These are phyloP conservation scores for Alaudala cheleensis DNA, from an alignment of 2,113 vertebrate genomes.

Conservation along the genomic window DNA sequence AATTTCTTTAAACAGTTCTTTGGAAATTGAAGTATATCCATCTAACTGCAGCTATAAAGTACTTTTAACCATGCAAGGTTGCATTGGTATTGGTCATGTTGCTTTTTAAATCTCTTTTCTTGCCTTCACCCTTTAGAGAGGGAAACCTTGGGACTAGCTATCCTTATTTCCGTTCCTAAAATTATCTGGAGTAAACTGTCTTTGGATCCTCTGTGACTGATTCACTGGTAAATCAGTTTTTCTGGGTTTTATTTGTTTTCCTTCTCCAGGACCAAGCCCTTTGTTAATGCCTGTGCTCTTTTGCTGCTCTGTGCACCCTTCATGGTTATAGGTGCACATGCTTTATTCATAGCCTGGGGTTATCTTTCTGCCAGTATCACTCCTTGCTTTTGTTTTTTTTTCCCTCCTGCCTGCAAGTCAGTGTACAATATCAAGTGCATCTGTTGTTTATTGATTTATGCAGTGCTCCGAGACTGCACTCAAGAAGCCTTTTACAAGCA, in stretches of 20 bases:
- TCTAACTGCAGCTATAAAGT: neutral
- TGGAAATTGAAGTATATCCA: neutral
- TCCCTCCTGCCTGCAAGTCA: slow-evolving; percentile 10
- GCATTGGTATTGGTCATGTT: neutral
- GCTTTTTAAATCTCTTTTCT: neutral
- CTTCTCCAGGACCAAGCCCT: neutral
- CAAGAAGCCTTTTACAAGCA: slow-evolving; percentile 34
- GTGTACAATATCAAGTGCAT: slow-evolving; percentile 19
- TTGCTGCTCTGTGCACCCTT: neutral
- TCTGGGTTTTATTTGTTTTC: neutral
- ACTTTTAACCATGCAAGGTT: neutral
- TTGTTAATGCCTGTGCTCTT: neutral
- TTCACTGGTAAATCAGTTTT: neutral
- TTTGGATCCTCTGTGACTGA: neutral
- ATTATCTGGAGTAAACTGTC: neutral
- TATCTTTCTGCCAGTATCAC: neutral
- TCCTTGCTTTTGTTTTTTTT: neutral
- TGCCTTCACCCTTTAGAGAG: neutral
- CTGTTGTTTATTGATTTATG: slow-evolving; percentile 55
- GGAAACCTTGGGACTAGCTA: neutral
- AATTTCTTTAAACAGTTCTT: neutral
- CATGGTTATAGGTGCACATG: neutral
- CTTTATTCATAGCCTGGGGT: slow-evolving; percentile 7
- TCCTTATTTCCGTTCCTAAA: neutral
- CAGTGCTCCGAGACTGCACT: slow-evolving; percentile 5